Percentiles rank a stretch among this genome's conserved stretches.
Conservation (phyloP, 2,113 vertebrate genomes). For the Leptobrachium ailaonicum region DNA sequence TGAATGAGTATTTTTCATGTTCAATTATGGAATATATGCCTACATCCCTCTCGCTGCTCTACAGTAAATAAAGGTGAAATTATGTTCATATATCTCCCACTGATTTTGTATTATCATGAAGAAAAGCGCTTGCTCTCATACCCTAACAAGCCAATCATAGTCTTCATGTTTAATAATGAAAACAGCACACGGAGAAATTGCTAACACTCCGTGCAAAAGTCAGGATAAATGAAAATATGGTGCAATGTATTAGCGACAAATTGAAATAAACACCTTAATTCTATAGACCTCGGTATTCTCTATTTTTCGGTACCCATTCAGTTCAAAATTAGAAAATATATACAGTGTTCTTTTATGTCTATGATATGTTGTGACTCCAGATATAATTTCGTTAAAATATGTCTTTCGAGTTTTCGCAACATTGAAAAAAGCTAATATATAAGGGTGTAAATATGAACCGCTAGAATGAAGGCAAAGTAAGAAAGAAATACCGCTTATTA, state of each 20-base stretch:
- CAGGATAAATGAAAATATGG: slow-evolving; percentile 53
- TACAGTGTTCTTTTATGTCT: slow-evolving; percentile 33
- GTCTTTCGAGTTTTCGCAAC: neutral
- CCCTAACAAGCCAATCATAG: slow-evolving; percentile 58
- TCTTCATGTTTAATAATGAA: slow-evolving; percentile 57
- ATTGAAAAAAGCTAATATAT: neutral
- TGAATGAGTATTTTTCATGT: slow-evolving; percentile 19
- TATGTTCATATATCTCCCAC: slow-evolving; percentile 60
- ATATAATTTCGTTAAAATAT: neutral
- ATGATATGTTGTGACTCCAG: slow-evolving; percentile 16
- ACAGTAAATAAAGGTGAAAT: slow-evolving; percentile 58
- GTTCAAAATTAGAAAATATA: slow-evolving; percentile 10
- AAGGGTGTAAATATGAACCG: neutral
- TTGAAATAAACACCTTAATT: slow-evolving; percentile 46
- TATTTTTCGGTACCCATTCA: slow-evolving; percentile 11
- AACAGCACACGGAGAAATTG: slow-evolving; percentile 54
- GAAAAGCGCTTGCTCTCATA: slow-evolving; percentile 55
- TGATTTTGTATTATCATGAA: slow-evolving; percentile 53
- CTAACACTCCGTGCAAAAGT: slow-evolving; percentile 56
- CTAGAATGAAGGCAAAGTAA: neutral
- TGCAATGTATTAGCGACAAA: slow-evolving; percentile 39
- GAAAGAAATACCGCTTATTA: too few relatives aligned
- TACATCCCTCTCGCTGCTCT: slow-evolving; percentile 33
- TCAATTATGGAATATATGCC: slow-evolving; percentile 31
- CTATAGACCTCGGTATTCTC: slow-evolving; percentile 10